Evolutionary conservation across 2,888 invertebrate species (phyloP).

Genomic region (Micoletzkya japonica): DNA sequence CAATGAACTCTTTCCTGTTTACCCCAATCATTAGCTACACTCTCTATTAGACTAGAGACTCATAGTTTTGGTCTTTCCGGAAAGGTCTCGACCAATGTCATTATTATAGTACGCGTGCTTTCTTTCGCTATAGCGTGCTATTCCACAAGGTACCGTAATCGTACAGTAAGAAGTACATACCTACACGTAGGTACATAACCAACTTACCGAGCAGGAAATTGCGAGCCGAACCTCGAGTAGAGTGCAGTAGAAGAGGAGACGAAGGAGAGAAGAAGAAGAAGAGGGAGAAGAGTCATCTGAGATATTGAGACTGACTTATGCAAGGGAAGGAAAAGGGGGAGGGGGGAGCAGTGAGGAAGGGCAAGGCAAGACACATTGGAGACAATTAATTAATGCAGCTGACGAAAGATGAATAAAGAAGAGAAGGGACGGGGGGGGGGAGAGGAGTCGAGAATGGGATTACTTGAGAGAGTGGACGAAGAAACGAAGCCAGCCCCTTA

Average conservation of each 20-base stretch:
- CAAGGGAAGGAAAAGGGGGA: not conserved
- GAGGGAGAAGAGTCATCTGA: conserved; percentile 7
- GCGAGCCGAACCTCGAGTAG: conserved; percentile 23
- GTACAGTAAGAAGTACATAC: too few relatives aligned
- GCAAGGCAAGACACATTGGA: not conserved
- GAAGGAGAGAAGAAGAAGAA: conserved; percentile 8
- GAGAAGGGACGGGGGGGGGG: not conserved
- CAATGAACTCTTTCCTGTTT: conserved; percentile 1
- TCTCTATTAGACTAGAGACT: not conserved
- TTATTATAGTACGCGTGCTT: too few relatives aligned
- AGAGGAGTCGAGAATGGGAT: not conserved
- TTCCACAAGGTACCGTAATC: too few relatives aligned
- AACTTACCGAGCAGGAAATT: not conserved
- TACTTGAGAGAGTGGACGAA: not conserved
- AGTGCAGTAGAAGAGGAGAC: not conserved
- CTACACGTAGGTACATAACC: too few relatives aligned
- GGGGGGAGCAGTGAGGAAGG: not conserved
- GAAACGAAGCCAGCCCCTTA: not conserved
- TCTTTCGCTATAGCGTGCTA: not conserved
- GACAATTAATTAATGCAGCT: not conserved
- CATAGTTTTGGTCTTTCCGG: too few relatives aligned
- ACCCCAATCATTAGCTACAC: not conserved
- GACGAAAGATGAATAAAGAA: too few relatives aligned
- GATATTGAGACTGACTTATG: not conserved
- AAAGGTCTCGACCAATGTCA: too few relatives aligned